Evolutionary conservation across 2,888 invertebrate genomes (phyloP), one percentile per base, ranked within the genome.

Genomic region (Choreutis nemorana): DNA sequence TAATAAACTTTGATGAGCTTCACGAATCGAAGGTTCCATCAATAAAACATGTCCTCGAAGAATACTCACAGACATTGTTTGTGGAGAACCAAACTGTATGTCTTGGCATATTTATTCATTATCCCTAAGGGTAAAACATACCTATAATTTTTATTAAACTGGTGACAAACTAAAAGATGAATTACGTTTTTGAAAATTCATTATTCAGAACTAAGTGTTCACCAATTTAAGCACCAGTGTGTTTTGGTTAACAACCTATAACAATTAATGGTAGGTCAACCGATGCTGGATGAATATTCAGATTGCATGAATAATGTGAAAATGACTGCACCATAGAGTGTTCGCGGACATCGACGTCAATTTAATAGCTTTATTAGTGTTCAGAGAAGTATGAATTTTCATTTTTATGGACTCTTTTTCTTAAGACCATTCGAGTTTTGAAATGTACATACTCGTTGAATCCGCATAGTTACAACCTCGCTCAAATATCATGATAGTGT

Each of bases 211-310:
- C 25, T 29, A 20, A 20, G 30, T 27, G 41, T 32, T 38, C 16
- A 22, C 27, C 26, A 22, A 18, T 30, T 32, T 32, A 15, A 13
- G 14, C 16, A 28, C 13, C 54, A 31, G 51, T 60, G 43, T 57
- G 45, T 48, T 42, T 42, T 42, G 16, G 30, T 41, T 52, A 53
- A 54, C 55, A 52, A 48, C 48, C 60, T 54, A 61, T 64, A 68
- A 67, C 67, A 70, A 73, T 75, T 72, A 71, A 68, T 63, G 64
- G 58, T 50, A 50, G 68, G 61, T 64, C 64, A 67, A 59, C 55
- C 56, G 54, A 56, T 55, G 60, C 48, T 51, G 54, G 50, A 62
- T 71, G 68, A 73, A 75, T 75, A 75, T 75, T 72, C 71, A 68
- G 59, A 37, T 46, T 44, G 56, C 56, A 68, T 72, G 63, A 64